A percentile compares a stretch with the other conserved stretches of the same genome.
Evolutionary conservation across 2,888 invertebrate species (phyloP).

Genomic region (Tromatobia lineatoria): DNA sequence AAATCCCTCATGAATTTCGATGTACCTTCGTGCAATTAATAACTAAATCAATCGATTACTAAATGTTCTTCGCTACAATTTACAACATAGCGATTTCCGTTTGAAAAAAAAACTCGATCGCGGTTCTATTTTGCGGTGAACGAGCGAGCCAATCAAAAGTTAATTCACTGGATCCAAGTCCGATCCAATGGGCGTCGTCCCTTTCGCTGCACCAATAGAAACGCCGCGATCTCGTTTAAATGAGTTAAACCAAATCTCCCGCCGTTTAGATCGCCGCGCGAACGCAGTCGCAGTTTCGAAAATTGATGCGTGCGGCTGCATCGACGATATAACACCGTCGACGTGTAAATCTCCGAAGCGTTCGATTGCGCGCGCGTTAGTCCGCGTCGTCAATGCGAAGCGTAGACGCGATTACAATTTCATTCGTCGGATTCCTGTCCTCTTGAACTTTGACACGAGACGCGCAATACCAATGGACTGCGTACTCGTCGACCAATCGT

Average conservation of each 20-base stretch:
- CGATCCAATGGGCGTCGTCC: conserved; percentile 8
- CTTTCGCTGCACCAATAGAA: background rate
- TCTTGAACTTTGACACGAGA: conserved; percentile 59
- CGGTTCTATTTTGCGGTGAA: too few relatives aligned
- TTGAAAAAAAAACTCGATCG: too few relatives aligned
- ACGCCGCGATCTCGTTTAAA: background rate
- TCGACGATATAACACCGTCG: conserved; percentile 5
- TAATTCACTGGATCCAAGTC: background rate
- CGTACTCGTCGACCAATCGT: conserved; percentile 42
- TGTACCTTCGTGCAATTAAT: too few relatives aligned
- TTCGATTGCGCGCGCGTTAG: conserved; percentile 9
- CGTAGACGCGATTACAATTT: conserved; percentile 47
- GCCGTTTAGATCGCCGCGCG: conserved; percentile 15
- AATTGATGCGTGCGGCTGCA: background rate
- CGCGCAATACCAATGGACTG: conserved; percentile 48
- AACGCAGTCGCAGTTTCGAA: conserved; percentile 15
- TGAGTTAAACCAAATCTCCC: background rate
- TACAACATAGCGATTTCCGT: too few relatives aligned
- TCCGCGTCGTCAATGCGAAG: conserved; percentile 10
- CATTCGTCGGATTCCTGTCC: conserved; percentile 29
- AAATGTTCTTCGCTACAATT: too few relatives aligned
- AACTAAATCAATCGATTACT: too few relatives aligned
- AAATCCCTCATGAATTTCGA: too few relatives aligned
- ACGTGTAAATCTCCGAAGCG: background rate
- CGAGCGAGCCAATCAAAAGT: too few relatives aligned